phyloP scores from a whole-genome alignment of 2,797 vertebrate species.

The Oceanodroma leucorhoa region DNA sequence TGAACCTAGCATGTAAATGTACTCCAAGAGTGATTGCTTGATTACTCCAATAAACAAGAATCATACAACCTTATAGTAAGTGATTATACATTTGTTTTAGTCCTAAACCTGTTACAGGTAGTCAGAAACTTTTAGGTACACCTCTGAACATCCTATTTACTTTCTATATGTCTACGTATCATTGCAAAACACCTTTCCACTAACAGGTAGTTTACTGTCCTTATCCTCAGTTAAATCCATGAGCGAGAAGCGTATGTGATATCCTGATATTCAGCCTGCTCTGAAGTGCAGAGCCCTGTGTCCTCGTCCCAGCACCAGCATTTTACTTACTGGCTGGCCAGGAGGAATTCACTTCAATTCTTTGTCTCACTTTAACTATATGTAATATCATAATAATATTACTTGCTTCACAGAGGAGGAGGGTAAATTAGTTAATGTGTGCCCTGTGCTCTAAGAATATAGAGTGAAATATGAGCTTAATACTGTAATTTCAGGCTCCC shows the following conservation, averaged over 20 bases:
- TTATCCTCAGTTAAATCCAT: neutral
- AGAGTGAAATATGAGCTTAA: neutral
- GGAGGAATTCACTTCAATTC: neutral
- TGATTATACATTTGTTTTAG: neutral
- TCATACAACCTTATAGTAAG: neutral
- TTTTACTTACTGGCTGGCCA: neutral
- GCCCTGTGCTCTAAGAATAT: neutral
- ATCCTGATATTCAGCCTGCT: neutral
- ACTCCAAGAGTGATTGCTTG: neutral
- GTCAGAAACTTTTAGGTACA: neutral
- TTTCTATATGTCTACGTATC: neutral
- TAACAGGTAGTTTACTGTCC: neutral
- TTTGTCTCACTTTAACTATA: neutral
- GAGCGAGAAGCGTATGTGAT: neutral
- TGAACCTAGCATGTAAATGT: neutral
- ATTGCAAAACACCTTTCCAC: neutral
- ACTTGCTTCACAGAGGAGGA: neutral
- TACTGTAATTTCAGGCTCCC: rapidly evolving
- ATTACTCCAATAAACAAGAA: neutral
- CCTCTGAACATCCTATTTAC: neutral
- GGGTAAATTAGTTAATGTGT: neutral
- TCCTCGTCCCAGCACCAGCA: neutral
- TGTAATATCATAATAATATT: neutral
- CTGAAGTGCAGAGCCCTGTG: neutral
- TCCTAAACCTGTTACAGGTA: neutral